These are phyloP conservation scores for Sericinus montela DNA, from an alignment of 2,888 invertebrate species.

Conservation along the genomic window DNA sequence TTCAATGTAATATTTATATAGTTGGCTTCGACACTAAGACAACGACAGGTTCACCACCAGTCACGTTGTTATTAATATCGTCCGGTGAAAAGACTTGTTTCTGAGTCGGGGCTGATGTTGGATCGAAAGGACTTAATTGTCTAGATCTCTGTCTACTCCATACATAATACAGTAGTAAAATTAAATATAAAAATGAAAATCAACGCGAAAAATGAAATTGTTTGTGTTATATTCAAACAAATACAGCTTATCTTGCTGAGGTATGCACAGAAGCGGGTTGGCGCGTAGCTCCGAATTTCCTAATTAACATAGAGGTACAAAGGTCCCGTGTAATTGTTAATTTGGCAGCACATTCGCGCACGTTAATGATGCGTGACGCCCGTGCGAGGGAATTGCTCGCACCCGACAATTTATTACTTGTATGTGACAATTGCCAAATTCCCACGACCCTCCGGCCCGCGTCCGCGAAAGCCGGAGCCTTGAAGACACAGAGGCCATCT, in stretches of 20 bases:
- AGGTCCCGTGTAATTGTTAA: slow-evolving; percentile 69
- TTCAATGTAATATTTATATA: no score
- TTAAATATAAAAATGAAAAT: no score
- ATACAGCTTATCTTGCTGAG: neutral
- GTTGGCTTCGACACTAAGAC: no score
- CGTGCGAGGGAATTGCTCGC: slow-evolving; percentile 40
- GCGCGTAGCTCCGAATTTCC: slow-evolving; percentile 44
- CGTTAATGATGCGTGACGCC: slow-evolving; percentile 63
- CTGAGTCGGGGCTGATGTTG: no score
- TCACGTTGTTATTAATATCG: no score
- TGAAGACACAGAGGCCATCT: slow-evolving; percentile 24
- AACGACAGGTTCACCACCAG: no score
- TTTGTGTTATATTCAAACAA: no score
- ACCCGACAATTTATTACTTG: slow-evolving; percentile 54
- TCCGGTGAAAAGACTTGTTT: no score
- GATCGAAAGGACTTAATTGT: no score
- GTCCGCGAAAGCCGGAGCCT: neutral
- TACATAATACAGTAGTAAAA: no score
- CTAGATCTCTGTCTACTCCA: no score
- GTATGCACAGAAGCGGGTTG: slow-evolving; percentile 9
- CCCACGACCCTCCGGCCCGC: slow-evolving; percentile 27
- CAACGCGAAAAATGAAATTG: neutral
- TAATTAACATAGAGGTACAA: slow-evolving; percentile 66
- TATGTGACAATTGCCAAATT: slow-evolving; percentile 51
- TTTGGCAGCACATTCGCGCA: slow-evolving; percentile 67